These are phyloP conservation scores for Polia nebulosa DNA, from an alignment of 2,888 invertebrate genomes.

Conservation along the genomic window DNA sequence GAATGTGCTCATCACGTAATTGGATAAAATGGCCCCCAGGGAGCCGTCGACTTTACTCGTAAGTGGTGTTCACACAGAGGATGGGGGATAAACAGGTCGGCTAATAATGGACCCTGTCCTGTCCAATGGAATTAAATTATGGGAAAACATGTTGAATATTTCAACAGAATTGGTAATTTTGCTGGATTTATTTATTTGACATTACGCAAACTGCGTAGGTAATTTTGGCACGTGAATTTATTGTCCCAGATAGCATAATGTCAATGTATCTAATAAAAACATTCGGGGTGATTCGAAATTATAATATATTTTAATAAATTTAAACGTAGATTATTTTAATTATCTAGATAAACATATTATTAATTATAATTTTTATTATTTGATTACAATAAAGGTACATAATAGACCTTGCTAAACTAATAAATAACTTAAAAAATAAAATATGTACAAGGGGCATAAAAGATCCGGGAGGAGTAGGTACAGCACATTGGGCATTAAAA, in stretches of 20 bases:
- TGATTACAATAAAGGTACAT: no score
- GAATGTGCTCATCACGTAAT: constrained; percentile 41
- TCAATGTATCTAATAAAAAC: not conserved
- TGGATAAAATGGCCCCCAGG: constrained; percentile 33
- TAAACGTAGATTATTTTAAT: no score
- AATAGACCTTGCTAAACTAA: no score
- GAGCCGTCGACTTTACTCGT: constrained; percentile 14
- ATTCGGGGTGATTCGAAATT: constrained; percentile 3
- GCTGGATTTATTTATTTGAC: no score
- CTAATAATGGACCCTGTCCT: constrained; percentile 23
- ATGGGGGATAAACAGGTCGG: constrained; percentile 16
- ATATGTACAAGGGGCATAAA: no score
- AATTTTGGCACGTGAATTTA: constrained; percentile 26
- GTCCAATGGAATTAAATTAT: not conserved
- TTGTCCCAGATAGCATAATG: not conserved
- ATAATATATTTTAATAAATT: no score
- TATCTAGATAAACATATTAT: no score
- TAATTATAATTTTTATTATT: no score
- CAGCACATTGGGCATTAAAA: no score
- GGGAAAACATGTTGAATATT: not conserved
- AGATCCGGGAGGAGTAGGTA: no score
- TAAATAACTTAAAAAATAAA: no score
- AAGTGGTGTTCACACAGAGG: constrained; percentile 3
- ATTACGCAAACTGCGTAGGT: no score
- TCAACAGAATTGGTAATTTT: not conserved